Evolutionary conservation across 2,888 invertebrate genomes (phyloP), one percentile per base, ranked within the genome.

Genomic region (Tridacna gigas): DNA sequence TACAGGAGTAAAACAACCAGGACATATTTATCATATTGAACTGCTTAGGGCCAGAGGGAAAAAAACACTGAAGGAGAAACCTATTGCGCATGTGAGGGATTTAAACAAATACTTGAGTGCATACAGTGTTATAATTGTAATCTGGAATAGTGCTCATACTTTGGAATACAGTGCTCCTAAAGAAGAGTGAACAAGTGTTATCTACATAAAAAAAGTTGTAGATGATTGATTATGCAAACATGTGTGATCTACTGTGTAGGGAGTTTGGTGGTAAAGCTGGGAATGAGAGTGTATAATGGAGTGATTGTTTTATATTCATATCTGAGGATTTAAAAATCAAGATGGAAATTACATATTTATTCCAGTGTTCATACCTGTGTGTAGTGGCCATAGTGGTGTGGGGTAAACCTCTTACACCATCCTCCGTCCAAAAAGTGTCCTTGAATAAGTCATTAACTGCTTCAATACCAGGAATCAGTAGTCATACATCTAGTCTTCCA

Each of bases 401-500:
- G 71, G 26, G 48, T 18, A 47, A 47, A 22, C 47, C 47, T 22
- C 51, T 47, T 15, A 47, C 51, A 28, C 47, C n/a, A 13, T 11
- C 25, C 26, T 71, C 71, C 67, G 45, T 67, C 48, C 51, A 71
- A 18, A 22, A 71, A 18, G 28, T 37, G 67, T 67, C 28, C 37
- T 13, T 67, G 15, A 26, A 37, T 25, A 9, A 48, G 47, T 51
- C 71, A 71, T 69, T 47, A 67, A 28, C 28, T 28, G 45, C 47
- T 51, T 22, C 71, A 71, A 20, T 25, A 7, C 15, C 7, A n/a
- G n/a, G 11, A 18, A 25, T 7, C 18, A 45, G 22, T 45, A 12
- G 51, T 25, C 18, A 22, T 9, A 25, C 25, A 71, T 25, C 48
- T 71, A 71, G 51, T 71, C 69, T 69, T 69, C 69, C 69, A 69